A percentile compares a stretch with the other conserved stretches of the same genome.
Conservation (phyloP, 1,140 invertebrate species). For the Glomeris maerens region DNA sequence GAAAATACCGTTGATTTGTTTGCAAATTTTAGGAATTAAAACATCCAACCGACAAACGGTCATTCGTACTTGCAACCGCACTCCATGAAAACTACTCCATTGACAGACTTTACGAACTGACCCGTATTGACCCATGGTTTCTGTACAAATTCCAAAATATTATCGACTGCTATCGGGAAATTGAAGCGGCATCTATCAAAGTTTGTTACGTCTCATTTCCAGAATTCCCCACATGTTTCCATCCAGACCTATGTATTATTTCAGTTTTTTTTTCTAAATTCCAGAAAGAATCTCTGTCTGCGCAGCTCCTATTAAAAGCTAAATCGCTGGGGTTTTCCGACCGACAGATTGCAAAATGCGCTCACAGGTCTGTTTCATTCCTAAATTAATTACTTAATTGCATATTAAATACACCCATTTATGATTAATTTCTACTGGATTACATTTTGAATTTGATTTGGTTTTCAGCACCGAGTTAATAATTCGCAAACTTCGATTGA, state of each 20-base stretch:
- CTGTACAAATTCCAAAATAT: conserved; percentile 90
- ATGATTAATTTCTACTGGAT: conserved; percentile 1
- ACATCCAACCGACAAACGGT: conserved; percentile 89
- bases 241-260: neutral
- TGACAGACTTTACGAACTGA: conserved; percentile 72
- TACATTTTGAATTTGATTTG: conserved; percentile 8
- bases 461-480: conserved; percentile 33
- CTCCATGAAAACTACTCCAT: conserved; percentile 60
- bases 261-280: conserved; percentile 2
- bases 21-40: conserved; percentile 51
- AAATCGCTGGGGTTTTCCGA: conserved; percentile 96
- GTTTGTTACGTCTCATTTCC: neutral
- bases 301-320: conserved; percentile 52
- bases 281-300: conserved; percentile 24
- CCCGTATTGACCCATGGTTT: conserved; percentile 97
- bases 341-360: conserved; percentile 78
- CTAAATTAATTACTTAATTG: conserved; percentile 5
- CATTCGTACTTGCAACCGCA: conserved; percentile 91
- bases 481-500: conserved; percentile 30
- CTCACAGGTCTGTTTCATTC: conserved; percentile 45
- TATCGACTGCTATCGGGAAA: conserved; percentile 46
- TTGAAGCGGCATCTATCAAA: conserved; percentile 39
- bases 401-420: conserved; percentile 6
- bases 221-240: conserved; percentile 10
- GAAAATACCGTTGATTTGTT: conserved; percentile 1